A percentile compares a stretch with the other conserved stretches of the same genome.
phyloP scores from a whole-genome alignment of 2,113 vertebrate species.

The Neopipo cinnamomea region DNA sequence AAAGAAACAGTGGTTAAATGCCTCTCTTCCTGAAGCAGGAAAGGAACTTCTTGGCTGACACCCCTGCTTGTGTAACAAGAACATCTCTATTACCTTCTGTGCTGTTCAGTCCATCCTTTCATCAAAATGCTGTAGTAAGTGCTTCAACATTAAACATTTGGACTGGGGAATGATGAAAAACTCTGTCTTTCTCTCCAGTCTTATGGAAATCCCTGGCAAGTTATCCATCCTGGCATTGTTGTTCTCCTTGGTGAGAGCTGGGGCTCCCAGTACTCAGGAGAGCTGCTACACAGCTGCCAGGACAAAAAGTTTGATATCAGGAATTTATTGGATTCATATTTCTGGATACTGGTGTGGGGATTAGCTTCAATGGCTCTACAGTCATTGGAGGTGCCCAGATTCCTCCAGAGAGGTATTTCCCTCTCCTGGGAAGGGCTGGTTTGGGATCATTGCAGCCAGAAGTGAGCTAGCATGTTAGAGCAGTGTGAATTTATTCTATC shows the following conservation, averaged over 20 bases:
- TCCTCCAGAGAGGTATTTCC: not conserved
- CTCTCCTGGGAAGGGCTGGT: not conserved
- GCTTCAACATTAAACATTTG: not conserved
- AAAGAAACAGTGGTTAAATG: not conserved
- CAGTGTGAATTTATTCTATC: not conserved
- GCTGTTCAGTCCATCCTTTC: not conserved
- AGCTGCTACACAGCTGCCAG: not conserved
- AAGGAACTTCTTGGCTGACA: not conserved
- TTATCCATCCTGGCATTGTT: not conserved
- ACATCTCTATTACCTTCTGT: not conserved
- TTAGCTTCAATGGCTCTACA: not conserved
- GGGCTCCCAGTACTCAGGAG: not conserved
- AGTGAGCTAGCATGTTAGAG: not conserved
- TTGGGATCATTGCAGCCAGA: not conserved
- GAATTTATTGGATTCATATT: not conserved
- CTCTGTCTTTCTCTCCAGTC: not conserved
- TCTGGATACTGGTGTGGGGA: not conserved
- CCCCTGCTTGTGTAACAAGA: not conserved
- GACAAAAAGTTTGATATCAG: not conserved
- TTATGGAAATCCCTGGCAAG: not conserved
- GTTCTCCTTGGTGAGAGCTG: not conserved
- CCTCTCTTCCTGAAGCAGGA: not conserved
- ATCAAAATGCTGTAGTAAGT: not conserved
- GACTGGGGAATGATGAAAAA: not conserved
- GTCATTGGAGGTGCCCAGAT: not conserved